A percentile compares a stretch with the other conserved stretches of the same genome.
phyloP scores from a whole-genome alignment of 2,797 vertebrate species.

The Neomorphus geoffroyi region DNA sequence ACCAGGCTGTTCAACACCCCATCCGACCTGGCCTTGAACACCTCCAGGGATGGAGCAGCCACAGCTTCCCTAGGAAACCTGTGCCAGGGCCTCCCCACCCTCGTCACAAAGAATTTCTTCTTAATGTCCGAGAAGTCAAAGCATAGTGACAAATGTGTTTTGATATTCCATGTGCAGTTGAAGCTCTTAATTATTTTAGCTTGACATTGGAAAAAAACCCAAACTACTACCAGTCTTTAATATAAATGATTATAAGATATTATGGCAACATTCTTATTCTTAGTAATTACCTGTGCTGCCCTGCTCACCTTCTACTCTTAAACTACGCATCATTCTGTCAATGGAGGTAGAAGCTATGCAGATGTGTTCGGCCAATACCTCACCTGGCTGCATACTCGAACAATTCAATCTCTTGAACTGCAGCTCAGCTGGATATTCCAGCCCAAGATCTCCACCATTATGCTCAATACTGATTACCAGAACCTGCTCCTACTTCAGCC shows the following conservation, averaged over 20 bases:
- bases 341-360: background rate
- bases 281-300: background rate
- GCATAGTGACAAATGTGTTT: background rate
- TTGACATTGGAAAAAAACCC: background rate
- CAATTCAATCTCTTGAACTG: background rate
- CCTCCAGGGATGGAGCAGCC: too few species aligned
- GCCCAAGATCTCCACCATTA: background rate
- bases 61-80: too few species aligned
- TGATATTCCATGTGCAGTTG: background rate
- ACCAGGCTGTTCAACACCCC: too few species aligned
- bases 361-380: background rate
- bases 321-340: accelerated
- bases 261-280: background rate
- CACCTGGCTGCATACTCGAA: background rate
- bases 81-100: too few species aligned
- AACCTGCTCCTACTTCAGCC: background rate
- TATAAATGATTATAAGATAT: background rate
- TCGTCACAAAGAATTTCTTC: too few species aligned
- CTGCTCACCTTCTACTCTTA: background rate
- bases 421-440: background rate
- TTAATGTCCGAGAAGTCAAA: too few species aligned
- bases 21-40: too few species aligned
- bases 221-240: background rate
- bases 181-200: background rate
- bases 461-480: background rate